phyloP scores from a whole-genome alignment of 2,797 vertebrate species.

The Protonibea diacanthus region DNA sequence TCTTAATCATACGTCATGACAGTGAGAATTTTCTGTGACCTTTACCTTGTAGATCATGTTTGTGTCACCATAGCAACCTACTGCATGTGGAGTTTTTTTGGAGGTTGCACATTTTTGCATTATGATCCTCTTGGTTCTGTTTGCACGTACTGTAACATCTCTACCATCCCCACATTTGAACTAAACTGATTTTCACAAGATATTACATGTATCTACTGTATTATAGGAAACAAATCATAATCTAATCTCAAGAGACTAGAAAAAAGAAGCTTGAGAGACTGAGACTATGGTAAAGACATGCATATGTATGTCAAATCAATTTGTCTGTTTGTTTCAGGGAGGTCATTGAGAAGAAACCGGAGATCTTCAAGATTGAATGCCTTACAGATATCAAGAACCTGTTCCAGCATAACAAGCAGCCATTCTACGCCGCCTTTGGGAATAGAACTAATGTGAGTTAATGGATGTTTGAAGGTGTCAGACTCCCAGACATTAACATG shows the following conservation, averaged over 20 bases:
- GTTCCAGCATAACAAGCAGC: constrained; percentile 93
- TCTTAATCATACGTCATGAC: background rate
- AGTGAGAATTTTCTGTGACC: constrained; percentile 12
- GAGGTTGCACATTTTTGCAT: constrained; percentile 14
- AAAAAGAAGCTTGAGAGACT: background rate
- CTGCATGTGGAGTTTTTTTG: background rate
- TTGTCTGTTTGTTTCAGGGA: constrained; percentile 86
- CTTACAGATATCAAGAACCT: constrained; percentile 99
- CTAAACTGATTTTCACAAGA: background rate
- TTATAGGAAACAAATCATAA: background rate
- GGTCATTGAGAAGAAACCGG: constrained; percentile 99
- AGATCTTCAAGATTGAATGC: constrained; percentile 99
- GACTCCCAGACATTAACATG: constrained; percentile 43
- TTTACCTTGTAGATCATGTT: constrained; percentile 10
- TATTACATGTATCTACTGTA: background rate
- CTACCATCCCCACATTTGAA: background rate
- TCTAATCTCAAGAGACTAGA: background rate
- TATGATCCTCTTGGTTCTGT: background rate
- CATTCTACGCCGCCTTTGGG: constrained; percentile 98
- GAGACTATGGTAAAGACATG: constrained; percentile 8
- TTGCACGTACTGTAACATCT: constrained; percentile 5
- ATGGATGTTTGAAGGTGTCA: constrained; percentile 71
- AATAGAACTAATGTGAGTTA: constrained; percentile 96
- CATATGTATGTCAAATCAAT: constrained; percentile 41
- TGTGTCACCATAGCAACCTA: constrained; percentile 27